phyloP scores from a whole-genome alignment of 2,888 invertebrate genomes.

The Panorpa germanica region DNA sequence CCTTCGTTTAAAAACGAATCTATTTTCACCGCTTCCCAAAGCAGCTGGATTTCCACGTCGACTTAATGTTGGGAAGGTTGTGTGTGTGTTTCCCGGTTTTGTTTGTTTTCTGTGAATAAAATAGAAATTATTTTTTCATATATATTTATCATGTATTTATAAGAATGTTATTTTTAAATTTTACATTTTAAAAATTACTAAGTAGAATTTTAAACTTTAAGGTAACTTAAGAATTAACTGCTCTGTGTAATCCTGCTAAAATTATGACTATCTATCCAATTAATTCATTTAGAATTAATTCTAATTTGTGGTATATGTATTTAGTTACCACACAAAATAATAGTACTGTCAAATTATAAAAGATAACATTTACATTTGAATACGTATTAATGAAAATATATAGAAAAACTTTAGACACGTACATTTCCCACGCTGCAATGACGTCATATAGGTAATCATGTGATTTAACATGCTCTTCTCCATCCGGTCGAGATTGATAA shows the following conservation, averaged over 20 bases:
- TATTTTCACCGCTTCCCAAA: constrained; percentile 69
- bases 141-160: constrained; percentile 1
- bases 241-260: too few species aligned
- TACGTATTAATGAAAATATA: constrained; percentile 4
- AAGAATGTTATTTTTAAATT: too few species aligned
- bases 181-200: constrained; percentile 1
- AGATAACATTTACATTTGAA: background rate
- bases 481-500: constrained; percentile 71
- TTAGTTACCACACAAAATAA: too few species aligned
- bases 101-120: constrained; percentile 29
- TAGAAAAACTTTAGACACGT: constrained; percentile 19
- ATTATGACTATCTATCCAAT: too few species aligned
- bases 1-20: constrained; percentile 81
- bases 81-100: constrained; percentile 29
- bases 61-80: constrained; percentile 30
- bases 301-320: too few species aligned
- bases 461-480: constrained; percentile 77
- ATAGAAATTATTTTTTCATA: constrained; percentile 23
- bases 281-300: too few species aligned
- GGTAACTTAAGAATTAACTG: too few species aligned
- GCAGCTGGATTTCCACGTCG: constrained; percentile 42
- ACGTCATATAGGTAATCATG: constrained; percentile 88
- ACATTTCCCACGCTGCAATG: constrained; percentile 88
- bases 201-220: too few species aligned
- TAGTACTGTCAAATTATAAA: constrained; percentile 2